Evolutionary conservation across 2,888 invertebrate genomes (phyloP), one percentile per base, ranked within the genome.

Genomic region (Amphimallon solstitiale): DNA sequence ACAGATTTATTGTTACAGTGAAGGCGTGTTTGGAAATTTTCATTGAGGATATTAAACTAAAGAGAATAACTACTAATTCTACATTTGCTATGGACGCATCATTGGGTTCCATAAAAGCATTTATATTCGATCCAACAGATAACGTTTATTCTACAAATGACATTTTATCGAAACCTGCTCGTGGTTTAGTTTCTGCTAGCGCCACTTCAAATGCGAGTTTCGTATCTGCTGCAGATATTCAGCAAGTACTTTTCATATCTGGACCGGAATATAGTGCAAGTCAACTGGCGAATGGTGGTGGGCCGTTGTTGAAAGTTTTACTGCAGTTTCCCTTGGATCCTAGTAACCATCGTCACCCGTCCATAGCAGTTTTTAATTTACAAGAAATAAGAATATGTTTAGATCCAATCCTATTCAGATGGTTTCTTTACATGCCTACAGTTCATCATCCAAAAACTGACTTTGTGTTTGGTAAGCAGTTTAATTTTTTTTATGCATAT

Each of bases 391-490:
- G 84, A 70, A 80, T 86, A 37, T 85, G 85, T 34, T 74, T 90
- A 0, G 90, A 91, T 78, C 90, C 90, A 0, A 79, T 90, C n/a
- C 77, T 91, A 9, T 84, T 87, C 56, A 83, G 85, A 40, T 91
- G 89, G 87, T 78, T 91, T n/a, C 82, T 87, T 0, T 91, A 90
- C 78, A 81, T 81, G 48, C 81, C 81, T 65, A 62, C 73, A 63
- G 70, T 71, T 6, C 17, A 48, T 2, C 61, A 46, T 10, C 54
- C 59, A 2, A 73, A 69, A 62, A 66, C 66, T 4, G 73, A 73
- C 56, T 66, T 66, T 2, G 54, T 45, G 17, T 51, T 46, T 48
- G 61, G 69, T 60, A 68, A 65, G 19, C 6, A n/a, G n/a, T n/a
- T n/a, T n/a, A n/a, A n/a, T n/a, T n/a, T n/a, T n/a, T n/a, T n/a